Percentiles rank a stretch among this genome's conserved stretches.
Evolutionary conservation across 2,113 vertebrate species (phyloP).

Genomic region (Zosterops japonicus): DNA sequence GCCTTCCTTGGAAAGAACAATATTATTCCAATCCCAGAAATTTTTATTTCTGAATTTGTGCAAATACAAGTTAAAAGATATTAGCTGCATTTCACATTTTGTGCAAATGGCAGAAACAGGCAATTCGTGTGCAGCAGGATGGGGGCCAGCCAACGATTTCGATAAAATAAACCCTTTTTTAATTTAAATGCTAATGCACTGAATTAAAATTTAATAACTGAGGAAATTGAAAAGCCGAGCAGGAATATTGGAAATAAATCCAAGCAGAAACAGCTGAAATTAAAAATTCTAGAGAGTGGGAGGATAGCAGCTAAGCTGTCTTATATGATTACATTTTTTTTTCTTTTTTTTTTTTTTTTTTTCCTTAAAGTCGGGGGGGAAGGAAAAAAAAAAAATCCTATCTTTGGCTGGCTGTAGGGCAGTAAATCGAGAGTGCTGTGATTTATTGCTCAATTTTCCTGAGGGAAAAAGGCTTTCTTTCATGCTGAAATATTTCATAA

Average conservation of each 20-base stretch:
- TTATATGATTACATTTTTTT: conserved; percentile 97
- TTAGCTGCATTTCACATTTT: conserved; percentile 80
- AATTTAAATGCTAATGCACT: conserved; percentile 99
- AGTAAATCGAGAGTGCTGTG: conserved; percentile 91
- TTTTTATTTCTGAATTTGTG: conserved; percentile 82
- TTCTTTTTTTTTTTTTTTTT: conserved; percentile 83
- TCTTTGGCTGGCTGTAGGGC: conserved; percentile 85
- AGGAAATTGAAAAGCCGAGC: conserved; percentile 99
- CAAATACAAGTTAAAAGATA: conserved; percentile 80
- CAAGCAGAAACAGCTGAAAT: conserved; percentile 99
- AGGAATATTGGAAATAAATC: conserved; percentile 99
- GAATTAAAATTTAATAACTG: conserved; percentile 99
- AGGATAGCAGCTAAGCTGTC: conserved; percentile 91
- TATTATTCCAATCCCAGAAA: conserved; percentile 80
- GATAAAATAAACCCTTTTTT: conserved; percentile 96
- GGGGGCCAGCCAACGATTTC: conserved; percentile 80
- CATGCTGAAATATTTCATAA: conserved; percentile 91
- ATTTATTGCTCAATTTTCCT: conserved; percentile 97
- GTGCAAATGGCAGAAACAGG: conserved; percentile 81
- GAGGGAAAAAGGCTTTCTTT: conserved; percentile 84
- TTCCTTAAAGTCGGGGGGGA: conserved; percentile 72
- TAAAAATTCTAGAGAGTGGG: conserved; percentile 98
- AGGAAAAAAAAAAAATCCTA: conserved; percentile 81
- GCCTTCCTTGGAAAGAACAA: conserved; percentile 75
- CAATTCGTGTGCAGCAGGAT: conserved; percentile 78